Base-by-base conservation (phyloP, 2,888 invertebrate species). In the Callosobruchus maculatus region DNA sequence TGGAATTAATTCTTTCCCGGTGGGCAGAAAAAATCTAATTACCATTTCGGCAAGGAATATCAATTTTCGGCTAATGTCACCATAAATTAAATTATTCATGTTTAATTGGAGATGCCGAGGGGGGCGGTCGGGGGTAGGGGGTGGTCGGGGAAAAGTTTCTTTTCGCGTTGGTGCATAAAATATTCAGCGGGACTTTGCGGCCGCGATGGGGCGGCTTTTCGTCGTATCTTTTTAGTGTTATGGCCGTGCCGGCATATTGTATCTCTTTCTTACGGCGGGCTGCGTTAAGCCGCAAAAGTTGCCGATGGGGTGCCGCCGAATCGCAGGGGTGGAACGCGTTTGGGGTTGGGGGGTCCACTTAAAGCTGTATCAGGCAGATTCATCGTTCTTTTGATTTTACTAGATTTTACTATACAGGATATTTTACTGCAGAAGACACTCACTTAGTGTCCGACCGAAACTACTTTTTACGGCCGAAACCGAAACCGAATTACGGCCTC, bases 161-260 rank as follows among this genome's bases (percentile, higher is more conserved):
- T 22, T 20, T 68, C 68, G 7, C 22, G 68, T 21, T 21, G 68
- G 21, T 21, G 21, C 22, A 68, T 85, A 84, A 86, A 86, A 86
- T 86, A 86, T 86, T 86, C 86, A 86, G 77, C 26, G 81, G 82
- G 82, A 82, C 76, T 82, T 82, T 83, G 84, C 85, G 85, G 84
- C 85, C 78, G 79, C 21, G 79, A 80, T 82, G 49, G 13, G 1
- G 49, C 7, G 18, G 49, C 49, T 49, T 49, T 49, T 49, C 82
- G 85, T 85, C 86, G 84, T 87, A 86, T 83, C 83, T 85, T 85
- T 86, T 87, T 86, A 87, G 86, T 86, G 87, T 87, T 87, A 87
- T 86, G 81, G 82, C 82, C 74, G 85, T 80, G 82, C 82, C 74
- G 78, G 84, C 85, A 85, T 85, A 84, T 84, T 85, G 84, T 82